A percentile compares a stretch with the other conserved stretches of the same genome.
phyloP scores from a whole-genome alignment of 1,140 invertebrate species.

The Caenorhabditis briggsae region DNA sequence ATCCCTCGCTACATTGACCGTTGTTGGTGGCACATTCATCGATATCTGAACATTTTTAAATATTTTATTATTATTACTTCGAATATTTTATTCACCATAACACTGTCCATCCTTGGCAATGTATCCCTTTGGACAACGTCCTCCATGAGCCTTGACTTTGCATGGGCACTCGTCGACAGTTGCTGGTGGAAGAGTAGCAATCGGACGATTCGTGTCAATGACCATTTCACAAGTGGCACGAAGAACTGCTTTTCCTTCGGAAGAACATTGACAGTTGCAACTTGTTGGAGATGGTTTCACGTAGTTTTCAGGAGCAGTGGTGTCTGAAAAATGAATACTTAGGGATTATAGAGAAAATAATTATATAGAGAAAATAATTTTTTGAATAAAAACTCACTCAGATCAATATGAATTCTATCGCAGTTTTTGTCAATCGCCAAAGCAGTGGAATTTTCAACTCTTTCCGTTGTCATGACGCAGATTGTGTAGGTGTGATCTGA shows the following conservation, averaged over 20 bases:
- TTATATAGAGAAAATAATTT: no score
- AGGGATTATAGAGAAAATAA: no score
- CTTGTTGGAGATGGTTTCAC: slow-evolving; percentile 55
- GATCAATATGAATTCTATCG: slow-evolving; percentile 67
- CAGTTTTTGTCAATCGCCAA: slow-evolving; percentile 69
- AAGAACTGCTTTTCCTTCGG: slow-evolving; percentile 58
- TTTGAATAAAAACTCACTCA: slow-evolving; percentile 63
- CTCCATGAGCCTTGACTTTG: slow-evolving; percentile 62
- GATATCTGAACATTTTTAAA: slow-evolving; percentile 79
- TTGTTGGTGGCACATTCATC: slow-evolving; percentile 84
- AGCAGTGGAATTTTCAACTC: slow-evolving; percentile 63
- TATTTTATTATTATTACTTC: background rate
- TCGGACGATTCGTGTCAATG: slow-evolving; percentile 53
- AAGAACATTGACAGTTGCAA: slow-evolving; percentile 62
- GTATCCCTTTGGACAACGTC: slow-evolving; percentile 71
- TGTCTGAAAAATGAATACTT: no score
- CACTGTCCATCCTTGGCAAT: slow-evolving; percentile 57
- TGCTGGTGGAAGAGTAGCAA: slow-evolving; percentile 69
- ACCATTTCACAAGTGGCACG: slow-evolving; percentile 55
- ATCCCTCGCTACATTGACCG: slow-evolving; percentile 82
- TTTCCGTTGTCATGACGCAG: slow-evolving; percentile 68
- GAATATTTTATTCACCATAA: slow-evolving; percentile 57
- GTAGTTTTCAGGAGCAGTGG: slow-evolving; percentile 55
- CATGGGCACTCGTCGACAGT: slow-evolving; percentile 69
- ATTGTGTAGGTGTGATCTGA: slow-evolving; percentile 71